Conservation (phyloP, 1,140 invertebrate genomes). For the Glossosoma conforme region DNA sequence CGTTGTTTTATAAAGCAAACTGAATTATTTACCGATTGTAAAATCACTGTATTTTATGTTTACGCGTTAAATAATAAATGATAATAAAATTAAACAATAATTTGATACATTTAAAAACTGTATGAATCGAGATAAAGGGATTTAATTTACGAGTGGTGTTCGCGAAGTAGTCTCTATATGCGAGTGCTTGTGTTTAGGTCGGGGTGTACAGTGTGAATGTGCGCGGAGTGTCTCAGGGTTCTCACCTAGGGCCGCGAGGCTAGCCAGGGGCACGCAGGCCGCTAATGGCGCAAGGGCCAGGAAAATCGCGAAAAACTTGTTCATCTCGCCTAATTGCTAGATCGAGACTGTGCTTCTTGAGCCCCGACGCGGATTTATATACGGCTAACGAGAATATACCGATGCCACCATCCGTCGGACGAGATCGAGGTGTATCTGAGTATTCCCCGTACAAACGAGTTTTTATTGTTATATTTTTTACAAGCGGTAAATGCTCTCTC, state of each 20-base stretch:
- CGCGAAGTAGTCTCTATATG: no score
- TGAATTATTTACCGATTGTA: no score
- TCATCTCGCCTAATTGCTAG: conserved; percentile 14
- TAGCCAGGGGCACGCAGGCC: conserved; percentile 8
- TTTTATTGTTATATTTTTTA: conserved; percentile 27
- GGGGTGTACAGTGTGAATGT: no score
- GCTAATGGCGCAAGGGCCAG: conserved; percentile 15
- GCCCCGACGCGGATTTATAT: background rate
- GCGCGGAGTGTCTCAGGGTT: no score
- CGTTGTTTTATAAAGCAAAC: no score
- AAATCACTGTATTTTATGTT: no score
- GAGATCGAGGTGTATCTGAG: background rate
- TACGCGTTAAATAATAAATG: no score
- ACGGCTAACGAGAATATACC: background rate
- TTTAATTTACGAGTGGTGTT: no score
- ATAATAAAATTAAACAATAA: no score
- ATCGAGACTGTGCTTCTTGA: conserved; percentile 6
- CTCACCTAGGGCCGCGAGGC: background rate
- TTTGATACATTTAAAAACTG: no score
- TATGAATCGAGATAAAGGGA: no score
- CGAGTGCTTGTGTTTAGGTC: no score
- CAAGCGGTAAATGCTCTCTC: conserved; percentile 10
- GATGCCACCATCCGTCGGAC: conserved; percentile 4
- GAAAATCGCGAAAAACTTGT: conserved; percentile 11
- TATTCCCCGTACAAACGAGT: conserved; percentile 21